These are phyloP conservation scores for Trematomus loennbergii DNA, from an alignment of 2,113 vertebrate species.

Conservation along the genomic window DNA sequence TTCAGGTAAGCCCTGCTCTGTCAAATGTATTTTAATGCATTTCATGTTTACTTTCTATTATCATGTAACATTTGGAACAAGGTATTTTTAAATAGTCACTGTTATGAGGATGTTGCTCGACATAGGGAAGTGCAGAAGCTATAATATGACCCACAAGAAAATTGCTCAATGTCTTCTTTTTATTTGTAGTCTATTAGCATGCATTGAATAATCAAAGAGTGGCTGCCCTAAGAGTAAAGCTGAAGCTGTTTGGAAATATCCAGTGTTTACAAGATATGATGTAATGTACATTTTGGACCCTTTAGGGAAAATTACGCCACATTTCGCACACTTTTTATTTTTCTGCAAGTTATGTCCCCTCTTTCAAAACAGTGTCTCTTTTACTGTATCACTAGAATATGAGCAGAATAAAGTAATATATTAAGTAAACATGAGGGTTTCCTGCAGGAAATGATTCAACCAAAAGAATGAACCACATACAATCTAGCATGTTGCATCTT, in stretches of 20 bases:
- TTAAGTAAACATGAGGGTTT: neutral
- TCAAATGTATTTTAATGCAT: neutral
- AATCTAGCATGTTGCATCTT: neutral
- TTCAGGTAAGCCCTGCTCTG: constrained; percentile 87
- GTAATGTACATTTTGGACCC: neutral
- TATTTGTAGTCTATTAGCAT: neutral
- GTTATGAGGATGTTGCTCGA: constrained; percentile 1
- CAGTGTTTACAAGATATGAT: neutral
- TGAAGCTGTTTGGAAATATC: neutral
- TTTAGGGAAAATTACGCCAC: neutral
- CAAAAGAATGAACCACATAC: neutral
- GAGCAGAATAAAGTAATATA: neutral
- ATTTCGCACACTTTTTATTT: neutral
- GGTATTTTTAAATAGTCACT: neutral
- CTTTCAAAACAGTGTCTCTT: no score
- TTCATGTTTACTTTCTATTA: neutral
- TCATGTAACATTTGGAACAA: neutral
- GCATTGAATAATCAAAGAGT: neutral
- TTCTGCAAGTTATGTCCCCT: no score
- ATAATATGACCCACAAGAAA: neutral
- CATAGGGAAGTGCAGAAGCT: neutral
- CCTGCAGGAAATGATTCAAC: constrained; percentile 1
- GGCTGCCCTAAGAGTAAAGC: neutral
- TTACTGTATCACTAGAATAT: neutral
- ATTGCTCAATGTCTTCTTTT: neutral